These are phyloP conservation scores for Thymelicus lineola DNA, from an alignment of 2,888 invertebrate species.

Conservation along the genomic window DNA sequence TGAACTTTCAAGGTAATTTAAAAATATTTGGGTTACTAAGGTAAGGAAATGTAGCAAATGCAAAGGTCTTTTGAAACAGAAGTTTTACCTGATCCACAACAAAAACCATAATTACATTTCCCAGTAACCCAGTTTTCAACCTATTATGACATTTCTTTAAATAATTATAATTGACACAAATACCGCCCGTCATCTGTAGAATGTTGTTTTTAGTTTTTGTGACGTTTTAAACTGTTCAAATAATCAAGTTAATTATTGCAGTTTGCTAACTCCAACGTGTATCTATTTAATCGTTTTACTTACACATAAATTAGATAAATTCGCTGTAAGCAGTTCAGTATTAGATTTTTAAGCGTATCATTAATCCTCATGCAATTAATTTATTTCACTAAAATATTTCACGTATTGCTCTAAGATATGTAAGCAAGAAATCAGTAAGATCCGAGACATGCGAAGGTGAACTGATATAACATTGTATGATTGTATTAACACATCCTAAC, in stretches of 20 bases:
- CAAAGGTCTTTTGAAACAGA: not conserved
- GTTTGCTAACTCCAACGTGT: slow-evolving; percentile 25
- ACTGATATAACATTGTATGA: too few relatives aligned
- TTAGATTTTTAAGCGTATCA: not conserved
- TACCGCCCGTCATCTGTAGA: slow-evolving; percentile 47
- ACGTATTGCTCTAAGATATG: not conserved
- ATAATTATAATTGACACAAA: slow-evolving; percentile 54
- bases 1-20: too few relatives aligned
- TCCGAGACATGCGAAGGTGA: not conserved
- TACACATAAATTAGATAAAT: not conserved
- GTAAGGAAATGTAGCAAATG: too few relatives aligned
- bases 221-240: slow-evolving; percentile 20
- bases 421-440: not conserved
- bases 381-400: not conserved
- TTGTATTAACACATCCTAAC: too few relatives aligned
- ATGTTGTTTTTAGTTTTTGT: slow-evolving; percentile 26
- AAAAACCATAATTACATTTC: slow-evolving; percentile 34
- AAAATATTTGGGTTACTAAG: too few relatives aligned
- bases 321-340: not conserved
- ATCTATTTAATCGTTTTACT: slow-evolving; percentile 11
- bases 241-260: slow-evolving; percentile 15
- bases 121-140: slow-evolving; percentile 32
- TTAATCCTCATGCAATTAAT: slow-evolving; percentile 3
- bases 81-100: slow-evolving; percentile 3
- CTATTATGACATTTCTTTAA: slow-evolving; percentile 53